phyloP scores from a whole-genome alignment of 2,888 invertebrate genomes.

The Psococerastis gibbosa region DNA sequence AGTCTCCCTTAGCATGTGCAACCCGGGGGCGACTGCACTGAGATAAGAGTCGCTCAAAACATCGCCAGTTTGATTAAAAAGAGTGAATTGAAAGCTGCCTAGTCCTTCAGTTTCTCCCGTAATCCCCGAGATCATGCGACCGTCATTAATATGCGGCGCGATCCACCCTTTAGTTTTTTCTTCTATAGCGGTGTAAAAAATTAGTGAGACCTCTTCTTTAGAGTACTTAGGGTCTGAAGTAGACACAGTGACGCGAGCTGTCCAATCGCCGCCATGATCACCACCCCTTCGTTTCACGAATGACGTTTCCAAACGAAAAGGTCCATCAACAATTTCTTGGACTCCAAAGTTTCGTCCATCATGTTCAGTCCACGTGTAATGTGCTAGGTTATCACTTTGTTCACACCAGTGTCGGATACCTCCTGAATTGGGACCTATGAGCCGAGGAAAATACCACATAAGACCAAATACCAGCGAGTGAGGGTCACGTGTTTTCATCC shows the following conservation, averaged over 20 bases:
- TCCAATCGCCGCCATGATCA: slow-evolving; percentile 82
- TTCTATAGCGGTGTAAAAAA: slow-evolving; percentile 72
- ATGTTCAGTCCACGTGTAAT: slow-evolving; percentile 71
- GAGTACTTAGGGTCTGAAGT: slow-evolving; percentile 20
- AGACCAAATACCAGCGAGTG: slow-evolving; percentile 78
- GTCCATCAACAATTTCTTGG: slow-evolving; percentile 70
- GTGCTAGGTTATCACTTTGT: slow-evolving; percentile 59
- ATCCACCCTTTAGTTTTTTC: slow-evolving; percentile 40
- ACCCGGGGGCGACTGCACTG: slow-evolving; percentile 46
- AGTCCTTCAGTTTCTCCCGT: slow-evolving; percentile 58
- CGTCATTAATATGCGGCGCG: slow-evolving; percentile 29
- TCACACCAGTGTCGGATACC: slow-evolving; percentile 87
- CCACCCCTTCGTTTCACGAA: slow-evolving; percentile 75
- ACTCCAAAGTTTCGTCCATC: slow-evolving; percentile 84
- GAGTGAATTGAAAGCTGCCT: slow-evolving; percentile 50
- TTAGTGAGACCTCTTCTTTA: slow-evolving; percentile 39
- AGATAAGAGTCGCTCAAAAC: slow-evolving; percentile 50
- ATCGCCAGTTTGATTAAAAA: slow-evolving; percentile 28
- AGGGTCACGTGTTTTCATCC: slow-evolving; percentile 77
- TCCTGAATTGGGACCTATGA: slow-evolving; percentile 44
- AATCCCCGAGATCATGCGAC: slow-evolving; percentile 37
- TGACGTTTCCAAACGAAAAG: slow-evolving; percentile 57
- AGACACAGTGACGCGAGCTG: slow-evolving; percentile 53
- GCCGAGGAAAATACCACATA: slow-evolving; percentile 84
- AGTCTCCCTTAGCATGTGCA: slow-evolving; percentile 55